Conservation (phyloP, 2,797 vertebrate genomes). For the Rhinichthys osculus region DNA sequence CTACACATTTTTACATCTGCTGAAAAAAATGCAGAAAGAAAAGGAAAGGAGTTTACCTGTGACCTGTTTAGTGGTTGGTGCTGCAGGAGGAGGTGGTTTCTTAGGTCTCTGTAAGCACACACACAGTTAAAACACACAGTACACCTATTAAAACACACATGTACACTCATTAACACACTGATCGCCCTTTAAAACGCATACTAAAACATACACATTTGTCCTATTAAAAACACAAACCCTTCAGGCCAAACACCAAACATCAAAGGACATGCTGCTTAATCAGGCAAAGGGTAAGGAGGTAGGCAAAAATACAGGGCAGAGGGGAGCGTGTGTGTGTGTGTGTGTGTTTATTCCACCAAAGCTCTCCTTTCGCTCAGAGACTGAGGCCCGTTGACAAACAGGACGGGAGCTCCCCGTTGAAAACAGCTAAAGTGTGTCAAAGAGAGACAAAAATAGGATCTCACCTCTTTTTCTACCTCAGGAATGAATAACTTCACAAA, state of each 20-base stretch:
- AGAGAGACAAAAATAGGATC: constrained; percentile 22
- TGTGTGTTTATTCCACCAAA: constrained; percentile 6
- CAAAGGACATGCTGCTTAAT: constrained; percentile 34
- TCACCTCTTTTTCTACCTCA: constrained; percentile 94
- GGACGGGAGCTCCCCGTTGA: neutral
- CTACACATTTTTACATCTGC: neutral
- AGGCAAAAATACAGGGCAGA: constrained; percentile 40
- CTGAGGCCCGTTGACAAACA: constrained; percentile 52
- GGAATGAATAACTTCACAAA: constrained; percentile 93
- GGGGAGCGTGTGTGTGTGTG: constrained; percentile 15
- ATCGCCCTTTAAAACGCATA: constrained; percentile 2
- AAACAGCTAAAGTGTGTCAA: constrained; percentile 18
- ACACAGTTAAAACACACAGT: constrained; percentile 40
- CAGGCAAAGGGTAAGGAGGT: constrained; percentile 32
- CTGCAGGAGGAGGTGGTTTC: constrained; percentile 94
- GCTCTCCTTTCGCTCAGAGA: constrained; percentile 48
- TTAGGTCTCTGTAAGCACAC: constrained; percentile 90
- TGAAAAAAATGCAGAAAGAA: neutral
- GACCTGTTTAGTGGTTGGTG: constrained; percentile 86
- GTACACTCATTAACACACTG: constrained; percentile 28
- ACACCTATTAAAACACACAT: constrained; percentile 57
- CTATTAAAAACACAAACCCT: constrained; percentile 44
- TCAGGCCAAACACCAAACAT: constrained; percentile 32
- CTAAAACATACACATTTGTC: neutral
- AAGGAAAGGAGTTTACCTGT: constrained; percentile 79